phyloP scores from a whole-genome alignment of 2,797 vertebrate species.

The Hoplostethus mediterraneus region DNA sequence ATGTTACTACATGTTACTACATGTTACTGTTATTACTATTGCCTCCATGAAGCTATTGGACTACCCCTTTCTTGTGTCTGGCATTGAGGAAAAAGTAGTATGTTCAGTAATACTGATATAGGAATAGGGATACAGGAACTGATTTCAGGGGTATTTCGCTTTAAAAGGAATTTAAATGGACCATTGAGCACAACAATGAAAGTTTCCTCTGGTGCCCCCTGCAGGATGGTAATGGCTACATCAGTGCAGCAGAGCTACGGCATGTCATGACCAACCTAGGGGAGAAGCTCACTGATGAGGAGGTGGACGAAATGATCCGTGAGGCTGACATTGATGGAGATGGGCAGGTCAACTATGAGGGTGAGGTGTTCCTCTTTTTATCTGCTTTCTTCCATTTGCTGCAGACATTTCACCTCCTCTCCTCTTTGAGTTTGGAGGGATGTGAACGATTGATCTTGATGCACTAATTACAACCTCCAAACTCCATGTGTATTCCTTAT shows the following conservation, averaged over 20 bases:
- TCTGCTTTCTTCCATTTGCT: background rate
- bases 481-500: no score
- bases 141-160: no score
- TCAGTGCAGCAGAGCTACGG: slow-evolving; percentile 91
- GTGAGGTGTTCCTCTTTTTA: slow-evolving; percentile 66
- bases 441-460: no score
- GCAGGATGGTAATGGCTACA: slow-evolving; percentile 93
- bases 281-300: slow-evolving; percentile 92
- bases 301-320: slow-evolving; percentile 94
- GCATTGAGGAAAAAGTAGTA: no score
- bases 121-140: no score
- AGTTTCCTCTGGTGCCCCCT: background rate
- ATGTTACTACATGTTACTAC: no score
- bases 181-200: background rate
- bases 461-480: no score
- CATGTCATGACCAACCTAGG: slow-evolving; percentile 95
- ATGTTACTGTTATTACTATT: no score
- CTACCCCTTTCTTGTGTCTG: no score
- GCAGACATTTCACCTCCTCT: background rate
- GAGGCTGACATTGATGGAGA: slow-evolving; percentile 93
- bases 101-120: no score
- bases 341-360: slow-evolving; percentile 94
- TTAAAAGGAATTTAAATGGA: background rate
- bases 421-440: background rate
- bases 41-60: no score